phyloP scores from a whole-genome alignment of 2,113 vertebrate species.

The Emberiza fucata region DNA sequence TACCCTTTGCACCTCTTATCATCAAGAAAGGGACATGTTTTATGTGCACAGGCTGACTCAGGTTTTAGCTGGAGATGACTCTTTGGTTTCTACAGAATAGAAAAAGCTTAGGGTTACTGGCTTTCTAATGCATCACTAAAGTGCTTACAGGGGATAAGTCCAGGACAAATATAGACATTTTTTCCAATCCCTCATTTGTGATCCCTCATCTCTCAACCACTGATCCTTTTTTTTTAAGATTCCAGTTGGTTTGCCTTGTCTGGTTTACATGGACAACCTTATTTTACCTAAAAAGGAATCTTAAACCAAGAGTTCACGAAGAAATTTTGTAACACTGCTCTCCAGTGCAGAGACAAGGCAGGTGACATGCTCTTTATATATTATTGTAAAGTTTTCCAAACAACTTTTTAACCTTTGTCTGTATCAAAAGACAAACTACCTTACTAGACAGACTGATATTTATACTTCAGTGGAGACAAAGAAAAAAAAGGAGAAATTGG shows the following conservation, averaged over 20 bases:
- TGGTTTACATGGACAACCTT: not conserved
- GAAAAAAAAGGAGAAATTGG: not conserved
- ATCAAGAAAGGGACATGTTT: not conserved
- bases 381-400: not conserved
- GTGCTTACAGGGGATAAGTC: not conserved
- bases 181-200: not conserved
- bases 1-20: not conserved
- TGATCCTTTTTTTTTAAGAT: not conserved
- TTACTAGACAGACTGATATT: not conserved
- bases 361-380: not conserved
- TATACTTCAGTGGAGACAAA: not conserved
- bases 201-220: not conserved
- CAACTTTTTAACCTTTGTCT: not conserved
- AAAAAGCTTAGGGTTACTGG: not conserved
- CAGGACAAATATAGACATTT: not conserved
- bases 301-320: not conserved
- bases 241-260: not conserved
- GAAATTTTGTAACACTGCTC: not conserved
- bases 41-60: not conserved
- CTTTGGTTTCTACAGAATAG: not conserved
- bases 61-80: not conserved
- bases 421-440: not conserved
- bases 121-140: not conserved
- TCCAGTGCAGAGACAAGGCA: not conserved
- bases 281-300: conserved; percentile 21